Evolutionary conservation across 2,797 vertebrate genomes (phyloP).

Genomic region (Emydoidea blandingii): DNA sequence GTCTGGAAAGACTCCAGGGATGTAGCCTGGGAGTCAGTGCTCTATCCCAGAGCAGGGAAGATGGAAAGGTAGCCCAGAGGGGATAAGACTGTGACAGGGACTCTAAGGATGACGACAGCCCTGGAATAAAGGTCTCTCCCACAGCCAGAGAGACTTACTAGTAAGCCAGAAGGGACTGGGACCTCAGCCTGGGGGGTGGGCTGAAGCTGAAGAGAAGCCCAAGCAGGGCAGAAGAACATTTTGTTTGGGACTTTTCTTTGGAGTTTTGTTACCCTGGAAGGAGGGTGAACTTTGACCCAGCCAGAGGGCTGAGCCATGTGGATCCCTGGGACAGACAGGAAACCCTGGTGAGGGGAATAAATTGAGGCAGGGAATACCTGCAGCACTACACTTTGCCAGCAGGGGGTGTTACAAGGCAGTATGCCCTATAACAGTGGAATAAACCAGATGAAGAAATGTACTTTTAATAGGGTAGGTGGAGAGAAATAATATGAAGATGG

Average conservation of each 20-base stretch:
- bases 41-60: neutral
- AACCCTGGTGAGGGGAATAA: neutral
- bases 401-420: neutral
- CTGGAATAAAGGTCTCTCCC: neutral
- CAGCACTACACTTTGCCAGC: neutral
- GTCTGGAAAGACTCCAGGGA: neutral
- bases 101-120: neutral
- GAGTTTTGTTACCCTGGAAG: neutral
- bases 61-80: neutral
- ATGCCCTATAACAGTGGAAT: neutral
- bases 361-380: neutral
- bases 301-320: neutral
- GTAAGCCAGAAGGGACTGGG: neutral
- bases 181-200: neutral
- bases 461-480: neutral
- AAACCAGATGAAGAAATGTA: neutral
- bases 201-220: too few relatives aligned
- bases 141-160: neutral
- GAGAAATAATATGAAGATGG: neutral
- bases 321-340: neutral
- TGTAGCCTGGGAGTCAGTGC: neutral
- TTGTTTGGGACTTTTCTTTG: neutral
- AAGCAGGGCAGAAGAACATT: neutral
- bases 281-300: neutral
- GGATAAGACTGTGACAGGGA: neutral